These are phyloP conservation scores for Panthera tigris DNA, from an alignment of 2,113 vertebrate genomes.

Conservation along the genomic window DNA sequence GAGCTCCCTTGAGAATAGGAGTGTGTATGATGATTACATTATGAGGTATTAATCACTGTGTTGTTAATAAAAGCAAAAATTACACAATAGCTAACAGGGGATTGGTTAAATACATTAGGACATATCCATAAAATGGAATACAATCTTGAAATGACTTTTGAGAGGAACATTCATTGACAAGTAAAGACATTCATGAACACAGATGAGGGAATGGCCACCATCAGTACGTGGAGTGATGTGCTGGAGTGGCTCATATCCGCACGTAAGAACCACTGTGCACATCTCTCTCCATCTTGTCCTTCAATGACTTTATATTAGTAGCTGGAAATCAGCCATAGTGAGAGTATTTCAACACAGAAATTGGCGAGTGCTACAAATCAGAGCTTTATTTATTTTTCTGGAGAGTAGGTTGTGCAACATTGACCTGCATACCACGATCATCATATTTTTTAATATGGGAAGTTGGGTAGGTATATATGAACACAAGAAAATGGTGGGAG, in stretches of 20 bases:
- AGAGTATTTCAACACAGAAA: not conserved
- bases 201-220: not conserved
- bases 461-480: not conserved
- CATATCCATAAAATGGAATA: not conserved
- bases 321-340: not conserved
- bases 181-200: not conserved
- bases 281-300: not conserved
- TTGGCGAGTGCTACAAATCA: not conserved
- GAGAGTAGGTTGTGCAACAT: not conserved
- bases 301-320: not conserved
- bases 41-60: not conserved
- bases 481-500: not conserved
- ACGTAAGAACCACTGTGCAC: not conserved
- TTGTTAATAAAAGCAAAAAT: not conserved
- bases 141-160: not conserved
- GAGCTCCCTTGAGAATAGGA: not conserved
- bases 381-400: not conserved
- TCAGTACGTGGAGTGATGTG: fast-evolving
- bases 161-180: not conserved
- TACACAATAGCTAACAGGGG: not conserved
- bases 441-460: not conserved
- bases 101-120: not conserved
- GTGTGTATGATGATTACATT: not conserved
- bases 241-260: not conserved
- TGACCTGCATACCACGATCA: not conserved